Percentiles rank a stretch among this genome's conserved stretches.
These are phyloP conservation scores for Myioborus melanocephalus DNA, from an alignment of 2,797 vertebrate genomes.

Conservation along the genomic window DNA sequence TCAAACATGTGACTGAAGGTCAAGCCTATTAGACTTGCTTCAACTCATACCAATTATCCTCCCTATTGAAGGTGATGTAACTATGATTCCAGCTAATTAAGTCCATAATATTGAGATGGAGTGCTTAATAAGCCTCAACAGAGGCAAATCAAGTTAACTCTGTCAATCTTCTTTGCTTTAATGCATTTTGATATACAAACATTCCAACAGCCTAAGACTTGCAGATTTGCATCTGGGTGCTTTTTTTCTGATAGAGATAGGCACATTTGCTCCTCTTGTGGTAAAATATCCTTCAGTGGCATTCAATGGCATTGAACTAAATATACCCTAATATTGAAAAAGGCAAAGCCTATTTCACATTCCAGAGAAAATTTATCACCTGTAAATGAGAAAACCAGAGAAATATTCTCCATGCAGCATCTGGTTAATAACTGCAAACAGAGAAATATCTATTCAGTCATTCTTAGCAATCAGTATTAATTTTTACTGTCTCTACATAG, in stretches of 20 bases:
- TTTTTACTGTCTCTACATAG: not conserved
- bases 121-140: slow-evolving; percentile 55
- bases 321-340: not conserved
- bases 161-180: slow-evolving; percentile 51
- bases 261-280: not conserved
- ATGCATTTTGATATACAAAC: slow-evolving; percentile 27
- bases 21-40: slow-evolving; percentile 55
- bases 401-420: not conserved
- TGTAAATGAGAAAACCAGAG: not conserved
- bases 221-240: not conserved
- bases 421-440: not conserved
- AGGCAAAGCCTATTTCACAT: not conserved
- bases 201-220: not conserved
- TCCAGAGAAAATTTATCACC: not conserved
- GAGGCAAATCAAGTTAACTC: slow-evolving; percentile 44
- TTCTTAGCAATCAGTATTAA: not conserved
- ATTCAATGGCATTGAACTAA: not conserved
- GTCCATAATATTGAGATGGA: slow-evolving; percentile 35
- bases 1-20: slow-evolving; percentile 34
- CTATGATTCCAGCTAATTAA: slow-evolving; percentile 63
- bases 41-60: slow-evolving; percentile 63
- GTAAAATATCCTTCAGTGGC: not conserved
- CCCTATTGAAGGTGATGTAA: slow-evolving; percentile 61
- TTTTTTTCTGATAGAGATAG: not conserved
- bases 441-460: not conserved